Conservation (phyloP, 2,113 vertebrate genomes). For the Tragelaphus strepsiceros region DNA sequence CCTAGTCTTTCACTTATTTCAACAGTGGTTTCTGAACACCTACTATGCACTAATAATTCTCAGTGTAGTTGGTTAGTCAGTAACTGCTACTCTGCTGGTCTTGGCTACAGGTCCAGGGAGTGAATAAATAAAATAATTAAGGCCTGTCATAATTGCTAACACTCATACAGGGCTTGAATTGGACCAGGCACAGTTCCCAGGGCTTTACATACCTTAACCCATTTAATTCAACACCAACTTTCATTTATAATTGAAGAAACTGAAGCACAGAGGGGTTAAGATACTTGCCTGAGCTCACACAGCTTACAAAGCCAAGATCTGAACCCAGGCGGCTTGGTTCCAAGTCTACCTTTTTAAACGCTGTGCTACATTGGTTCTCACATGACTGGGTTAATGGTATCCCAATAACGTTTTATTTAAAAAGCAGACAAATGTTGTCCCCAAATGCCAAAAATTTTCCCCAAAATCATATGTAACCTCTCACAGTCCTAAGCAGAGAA, state of each 20-base stretch:
- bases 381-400: neutral
- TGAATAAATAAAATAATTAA: neutral
- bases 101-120: neutral
- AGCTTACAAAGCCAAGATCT: neutral
- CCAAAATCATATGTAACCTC: neutral
- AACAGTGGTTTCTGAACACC: neutral
- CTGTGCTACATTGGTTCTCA: neutral
- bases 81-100: neutral
- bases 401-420: neutral
- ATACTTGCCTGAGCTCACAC: neutral
- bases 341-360: neutral
- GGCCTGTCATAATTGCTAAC: neutral
- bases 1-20: neutral
- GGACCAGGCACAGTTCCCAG: neutral
- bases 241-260: neutral
- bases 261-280: neutral
- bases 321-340: neutral
- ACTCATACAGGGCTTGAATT: neutral
- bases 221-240: neutral
- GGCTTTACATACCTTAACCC: neutral
- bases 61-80: neutral
- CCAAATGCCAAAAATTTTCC: neutral
- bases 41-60: neutral
- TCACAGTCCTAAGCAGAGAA: neutral
- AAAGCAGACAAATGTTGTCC: neutral